These are phyloP conservation scores for Vicugna pacos DNA, from an alignment of 2,113 vertebrate genomes.

Conservation along the genomic window DNA sequence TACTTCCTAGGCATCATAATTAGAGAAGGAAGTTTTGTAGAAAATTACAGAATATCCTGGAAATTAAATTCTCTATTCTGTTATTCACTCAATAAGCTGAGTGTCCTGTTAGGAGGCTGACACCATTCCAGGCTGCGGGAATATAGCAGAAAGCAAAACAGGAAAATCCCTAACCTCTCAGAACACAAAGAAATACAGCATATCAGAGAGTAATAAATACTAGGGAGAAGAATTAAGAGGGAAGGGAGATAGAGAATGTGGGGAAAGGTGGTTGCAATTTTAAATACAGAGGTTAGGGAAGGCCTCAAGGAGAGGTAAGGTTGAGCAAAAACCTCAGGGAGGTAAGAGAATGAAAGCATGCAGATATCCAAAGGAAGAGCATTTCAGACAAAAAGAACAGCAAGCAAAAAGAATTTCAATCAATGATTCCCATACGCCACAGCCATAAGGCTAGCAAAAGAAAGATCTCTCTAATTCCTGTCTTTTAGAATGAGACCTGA, in stretches of 20 bases:
- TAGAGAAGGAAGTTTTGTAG: neutral
- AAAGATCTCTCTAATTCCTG: conserved; percentile 31
- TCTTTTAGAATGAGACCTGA: conserved; percentile 18
- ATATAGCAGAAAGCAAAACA: conserved; percentile 35
- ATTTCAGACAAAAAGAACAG: neutral
- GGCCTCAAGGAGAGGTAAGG: neutral
- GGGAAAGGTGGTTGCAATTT: neutral
- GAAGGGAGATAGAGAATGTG: neutral
- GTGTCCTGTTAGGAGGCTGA: neutral
- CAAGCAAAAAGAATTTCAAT: neutral
- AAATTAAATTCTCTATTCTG: conserved; percentile 43
- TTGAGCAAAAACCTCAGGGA: neutral
- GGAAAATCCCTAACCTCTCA: conserved; percentile 45
- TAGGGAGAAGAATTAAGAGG: neutral
- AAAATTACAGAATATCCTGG: neutral
- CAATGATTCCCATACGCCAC: neutral
- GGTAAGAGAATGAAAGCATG: neutral
- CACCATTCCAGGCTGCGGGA: neutral
- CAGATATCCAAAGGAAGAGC: neutral
- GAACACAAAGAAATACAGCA: conserved; percentile 16
- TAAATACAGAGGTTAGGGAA: conserved; percentile 22
- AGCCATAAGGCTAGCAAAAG: neutral
- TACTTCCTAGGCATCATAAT: neutral
- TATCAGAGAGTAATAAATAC: neutral
- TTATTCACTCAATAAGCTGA: neutral